A percentile compares a stretch with the other conserved stretches of the same genome.
Evolutionary conservation across 1,140 invertebrate genomes (phyloP).

Genomic region (Neotoxoptera formosana): DNA sequence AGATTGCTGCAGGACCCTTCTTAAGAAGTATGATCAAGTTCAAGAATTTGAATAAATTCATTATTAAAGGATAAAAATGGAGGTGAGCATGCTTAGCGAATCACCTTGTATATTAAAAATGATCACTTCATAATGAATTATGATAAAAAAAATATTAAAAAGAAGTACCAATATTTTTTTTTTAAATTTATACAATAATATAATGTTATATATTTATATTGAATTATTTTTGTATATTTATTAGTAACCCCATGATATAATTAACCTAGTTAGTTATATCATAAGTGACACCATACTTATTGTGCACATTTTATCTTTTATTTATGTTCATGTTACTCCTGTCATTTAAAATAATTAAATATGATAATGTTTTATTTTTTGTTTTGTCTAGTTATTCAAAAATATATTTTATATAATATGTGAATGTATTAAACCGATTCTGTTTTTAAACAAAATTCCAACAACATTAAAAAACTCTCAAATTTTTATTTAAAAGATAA

Average conservation of each 20-base stretch:
- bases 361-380: neutral
- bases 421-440: neutral
- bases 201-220: neutral
- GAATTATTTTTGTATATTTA: neutral
- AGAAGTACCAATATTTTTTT: neutral
- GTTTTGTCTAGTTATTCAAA: neutral
- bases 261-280: too few species aligned
- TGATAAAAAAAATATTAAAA: neutral
- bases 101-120: neutral
- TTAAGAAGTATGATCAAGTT: too few species aligned
- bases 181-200: neutral
- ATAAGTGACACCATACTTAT: neutral
- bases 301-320: neutral
- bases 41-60: too few species aligned
- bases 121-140: neutral
- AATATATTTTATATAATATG: neutral
- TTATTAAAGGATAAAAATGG: too few species aligned
- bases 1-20: too few species aligned
- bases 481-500: constrained; percentile 24
- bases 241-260: neutral
- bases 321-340: too few species aligned
- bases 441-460: neutral
- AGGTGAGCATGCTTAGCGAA: too few species aligned
- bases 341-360: neutral
- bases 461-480: neutral